Base-by-base conservation (phyloP, 2,113 vertebrate genomes). In the Petaurus breviceps region DNA sequence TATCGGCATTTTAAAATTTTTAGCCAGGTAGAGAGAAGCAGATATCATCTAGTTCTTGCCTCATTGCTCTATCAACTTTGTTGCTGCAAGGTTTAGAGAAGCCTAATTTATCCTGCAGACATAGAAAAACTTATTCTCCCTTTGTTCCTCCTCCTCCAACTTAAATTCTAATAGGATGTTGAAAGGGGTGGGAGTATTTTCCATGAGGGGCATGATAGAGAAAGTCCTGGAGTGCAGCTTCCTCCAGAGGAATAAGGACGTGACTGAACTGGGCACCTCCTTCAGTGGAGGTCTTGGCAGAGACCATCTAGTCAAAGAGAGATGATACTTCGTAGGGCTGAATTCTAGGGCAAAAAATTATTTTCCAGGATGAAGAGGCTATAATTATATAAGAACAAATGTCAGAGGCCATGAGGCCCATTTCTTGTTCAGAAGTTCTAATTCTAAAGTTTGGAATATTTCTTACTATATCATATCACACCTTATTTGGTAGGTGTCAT, bases 1-100 rank as follows among this genome's bases (percentile, higher is more conserved):
- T 8, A 51, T 94, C 94, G 51, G 28, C 57, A 93, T 51, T 61
- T n/a, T 92, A 11, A 11, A 51, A 51, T 51, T 94, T 96, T 51
- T 96, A 90, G 68, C 12, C 47, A 57, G 91, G 77, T 49, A 96
- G n/a, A 57, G 14, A 84, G 37, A 22, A 43, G n/a, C 16, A 84
- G n/a, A 93, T 53, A 68, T 26, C 25, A 43, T n/a, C 51, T 22
- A 26, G 92, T 47, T 53, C 92, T 84, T 52, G 2, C 61, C 53
- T 50, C 91, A 14, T 23, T 91, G 43, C 89, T 46, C 92, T 22
- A 37, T 25, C 25, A 55, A 26, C 7, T 55, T 55, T 55, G 54
- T 24, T 4, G 11, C 51, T 51, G 51, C 51, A 51, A 51, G 51
- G 51, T 51, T 54, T 90, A 49, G 53, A 92, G 93, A 95, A 91